Conservation (phyloP, 2,113 vertebrate species). For the Piprites chloris region DNA sequence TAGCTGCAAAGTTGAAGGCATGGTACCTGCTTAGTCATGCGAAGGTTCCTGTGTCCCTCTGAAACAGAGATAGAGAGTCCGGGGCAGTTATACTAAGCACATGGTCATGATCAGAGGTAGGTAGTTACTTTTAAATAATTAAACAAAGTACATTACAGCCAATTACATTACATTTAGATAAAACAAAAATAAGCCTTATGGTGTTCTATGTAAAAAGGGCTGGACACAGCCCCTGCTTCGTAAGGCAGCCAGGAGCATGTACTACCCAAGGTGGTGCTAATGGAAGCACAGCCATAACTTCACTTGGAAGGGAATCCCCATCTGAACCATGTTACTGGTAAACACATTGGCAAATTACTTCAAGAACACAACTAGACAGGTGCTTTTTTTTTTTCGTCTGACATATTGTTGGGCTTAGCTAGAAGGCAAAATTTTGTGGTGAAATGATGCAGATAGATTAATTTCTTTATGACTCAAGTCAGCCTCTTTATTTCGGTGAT, state of each 20-base stretch:
- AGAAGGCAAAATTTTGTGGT: background rate
- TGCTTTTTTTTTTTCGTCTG: background rate
- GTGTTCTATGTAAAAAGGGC: background rate
- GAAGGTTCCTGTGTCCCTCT: conserved; percentile 94
- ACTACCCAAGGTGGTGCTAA: background rate
- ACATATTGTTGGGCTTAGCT: background rate
- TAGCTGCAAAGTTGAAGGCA: conserved; percentile 74
- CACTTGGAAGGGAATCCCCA: background rate
- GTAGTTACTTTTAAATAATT: conserved; percentile 34
- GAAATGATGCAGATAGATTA: background rate
- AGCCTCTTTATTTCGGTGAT: background rate
- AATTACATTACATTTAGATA: conserved; percentile 17
- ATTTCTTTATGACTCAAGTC: background rate
- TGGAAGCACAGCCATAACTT: background rate
- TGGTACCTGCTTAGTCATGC: conserved; percentile 92
- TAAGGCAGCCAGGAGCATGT: background rate
- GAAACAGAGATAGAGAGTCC: conserved; percentile 89
- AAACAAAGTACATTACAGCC: conserved; percentile 42
- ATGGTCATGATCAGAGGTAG: conserved; percentile 16
- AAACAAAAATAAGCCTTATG: background rate
- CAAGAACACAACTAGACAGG: background rate
- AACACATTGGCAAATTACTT: background rate
- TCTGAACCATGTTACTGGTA: background rate
- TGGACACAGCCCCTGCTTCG: background rate
- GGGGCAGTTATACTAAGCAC: conserved; percentile 63